phyloP scores from a whole-genome alignment of 2,888 invertebrate genomes.

The Hydriomena furcata region DNA sequence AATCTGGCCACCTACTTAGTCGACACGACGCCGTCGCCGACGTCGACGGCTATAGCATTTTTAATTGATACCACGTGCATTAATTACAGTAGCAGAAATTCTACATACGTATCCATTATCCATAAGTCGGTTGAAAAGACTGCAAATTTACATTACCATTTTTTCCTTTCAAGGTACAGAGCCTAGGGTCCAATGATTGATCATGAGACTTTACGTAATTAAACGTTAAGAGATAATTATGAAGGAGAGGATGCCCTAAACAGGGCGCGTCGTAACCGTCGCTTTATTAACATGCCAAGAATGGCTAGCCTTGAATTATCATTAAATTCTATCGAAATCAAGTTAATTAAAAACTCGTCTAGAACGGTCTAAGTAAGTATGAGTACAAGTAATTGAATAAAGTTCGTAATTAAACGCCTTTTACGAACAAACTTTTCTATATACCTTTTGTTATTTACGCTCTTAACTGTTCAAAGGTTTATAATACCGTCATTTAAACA shows the following conservation, averaged over 20 bases:
- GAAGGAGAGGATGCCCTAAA: slow-evolving; percentile 25
- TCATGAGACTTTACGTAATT: slow-evolving; percentile 47
- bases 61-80: no score
- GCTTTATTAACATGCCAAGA: slow-evolving; percentile 19
- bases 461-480: no score
- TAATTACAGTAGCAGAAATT: no score
- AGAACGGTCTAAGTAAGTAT: slow-evolving; percentile 8
- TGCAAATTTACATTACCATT: no score
- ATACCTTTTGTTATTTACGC: slow-evolving; percentile 13
- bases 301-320: slow-evolving; percentile 22
- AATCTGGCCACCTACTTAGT: no score
- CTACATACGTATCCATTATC: no score
- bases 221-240: slow-evolving; percentile 38
- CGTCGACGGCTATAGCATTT: no score
- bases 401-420: slow-evolving; percentile 18
- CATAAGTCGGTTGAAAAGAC: no score
- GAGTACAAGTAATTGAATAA: no score
- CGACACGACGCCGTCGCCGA: no score
- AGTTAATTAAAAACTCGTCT: slow-evolving; percentile 24
- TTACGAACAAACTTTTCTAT: slow-evolving; percentile 13
- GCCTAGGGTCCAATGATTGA: slow-evolving; percentile 35
- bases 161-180: no score
- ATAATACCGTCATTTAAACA: no score
- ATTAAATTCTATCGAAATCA: slow-evolving; percentile 25
- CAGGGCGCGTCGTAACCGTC: slow-evolving; percentile 21